These are phyloP conservation scores for Blastobasis adustella DNA, from an alignment of 2,888 invertebrate species.

Conservation along the genomic window DNA sequence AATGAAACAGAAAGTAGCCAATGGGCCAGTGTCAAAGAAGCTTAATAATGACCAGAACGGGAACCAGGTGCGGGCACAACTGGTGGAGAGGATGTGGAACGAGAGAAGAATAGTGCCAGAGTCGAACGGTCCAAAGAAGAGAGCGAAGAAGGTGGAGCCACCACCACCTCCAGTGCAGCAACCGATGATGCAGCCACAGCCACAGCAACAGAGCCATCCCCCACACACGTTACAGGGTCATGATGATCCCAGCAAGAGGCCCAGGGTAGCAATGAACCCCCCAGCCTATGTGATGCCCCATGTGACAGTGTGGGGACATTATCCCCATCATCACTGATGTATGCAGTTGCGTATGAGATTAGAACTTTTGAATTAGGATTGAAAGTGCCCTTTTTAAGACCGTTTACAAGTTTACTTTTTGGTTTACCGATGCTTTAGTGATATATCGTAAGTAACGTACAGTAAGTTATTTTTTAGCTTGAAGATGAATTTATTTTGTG, in stretches of 20 bases:
- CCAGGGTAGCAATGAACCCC: constrained; percentile 41
- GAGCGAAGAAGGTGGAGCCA: constrained; percentile 45
- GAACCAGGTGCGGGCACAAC: constrained; percentile 29
- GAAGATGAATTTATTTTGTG: too few relatives aligned
- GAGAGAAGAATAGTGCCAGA: constrained; percentile 45
- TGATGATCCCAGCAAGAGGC: constrained; percentile 51
- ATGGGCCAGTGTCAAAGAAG: constrained; percentile 50
- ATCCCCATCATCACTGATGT: constrained; percentile 43
- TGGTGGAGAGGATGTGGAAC: constrained; percentile 51
- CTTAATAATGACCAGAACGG: constrained; percentile 41
- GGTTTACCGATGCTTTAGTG: too few relatives aligned
- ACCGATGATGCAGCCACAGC: constrained; percentile 11
- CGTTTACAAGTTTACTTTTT: too few relatives aligned
- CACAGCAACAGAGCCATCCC: constrained; percentile 7
- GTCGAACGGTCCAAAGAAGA: constrained; percentile 39
- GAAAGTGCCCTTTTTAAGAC: too few relatives aligned
- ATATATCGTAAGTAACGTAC: too few relatives aligned
- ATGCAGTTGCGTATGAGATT: not conserved
- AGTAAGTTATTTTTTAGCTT: too few relatives aligned
- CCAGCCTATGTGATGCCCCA: constrained; percentile 44
- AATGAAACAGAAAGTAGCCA: constrained; percentile 64
- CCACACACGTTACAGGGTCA: constrained; percentile 21
- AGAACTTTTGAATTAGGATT: too few relatives aligned
- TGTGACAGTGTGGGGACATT: constrained; percentile 49
- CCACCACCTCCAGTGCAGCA: constrained; percentile 16